Evolutionary conservation across 2,888 invertebrate species (phyloP), one percentile per base, ranked within the genome.

Genomic region (Heliconius ismenius): DNA sequence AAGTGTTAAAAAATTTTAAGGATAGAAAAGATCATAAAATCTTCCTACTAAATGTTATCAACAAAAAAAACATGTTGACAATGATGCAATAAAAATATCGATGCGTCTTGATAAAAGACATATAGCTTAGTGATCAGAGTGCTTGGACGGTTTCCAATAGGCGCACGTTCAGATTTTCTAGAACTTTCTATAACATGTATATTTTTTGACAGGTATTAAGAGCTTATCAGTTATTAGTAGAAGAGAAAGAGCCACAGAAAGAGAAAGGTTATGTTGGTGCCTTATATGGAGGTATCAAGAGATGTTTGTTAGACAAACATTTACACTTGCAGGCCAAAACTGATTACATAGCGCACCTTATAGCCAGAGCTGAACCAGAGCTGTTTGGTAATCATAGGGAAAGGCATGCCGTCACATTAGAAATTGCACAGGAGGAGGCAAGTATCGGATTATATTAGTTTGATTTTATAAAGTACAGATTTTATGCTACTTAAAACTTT

Each of bases 321-420:
- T 96, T 98, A 82, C 98, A 98, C 91, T 95, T 98, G 84, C 96
- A 97, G 89, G 96, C 97, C 68, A 97, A 97, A 92, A 97, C 97
- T 83, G 98, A 98, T 84, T 98, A 98, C 89, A 97, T 99, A 83
- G 96, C 97, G 83, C 96, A 97, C 82, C 95, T 99, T 74, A 98
- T 99, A 86, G 96, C 96, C 75, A 95, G 98, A 84, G 98, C 98
- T 28, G 98, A 98, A 90, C 98, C 98, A 13, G 98, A 98, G 90
- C 94, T 98, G 69, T 96, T 98, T 81, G 98, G 98, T 49, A 97
- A 97, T 87, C 96, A 97, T 82, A 95, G 98, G 79, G 98, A 98
- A 90, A 95, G 98, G 76, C 98, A 99, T 89, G 98, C 98, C 11
- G 98, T 98, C 92, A 98, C 98, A n/a, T 92, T 99, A 84, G 98